Conservation (phyloP, 2,888 invertebrate genomes). For the Lasioglossum marginatum region DNA sequence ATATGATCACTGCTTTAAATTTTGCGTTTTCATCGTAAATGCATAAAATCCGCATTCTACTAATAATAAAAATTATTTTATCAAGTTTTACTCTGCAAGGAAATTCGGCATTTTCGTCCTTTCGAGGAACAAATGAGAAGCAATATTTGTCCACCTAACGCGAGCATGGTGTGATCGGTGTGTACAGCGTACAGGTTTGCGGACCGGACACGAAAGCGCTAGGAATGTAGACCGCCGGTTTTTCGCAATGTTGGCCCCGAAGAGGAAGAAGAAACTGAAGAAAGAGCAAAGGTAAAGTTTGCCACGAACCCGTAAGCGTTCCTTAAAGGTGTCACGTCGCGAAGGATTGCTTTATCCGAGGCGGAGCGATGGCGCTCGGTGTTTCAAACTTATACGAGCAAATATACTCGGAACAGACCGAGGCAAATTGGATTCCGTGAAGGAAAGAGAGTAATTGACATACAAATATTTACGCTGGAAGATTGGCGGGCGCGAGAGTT, state of each 20-base stretch:
- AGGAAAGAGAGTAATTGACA: constrained; percentile 10
- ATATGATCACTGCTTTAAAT: too few species aligned
- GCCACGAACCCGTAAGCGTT: constrained; percentile 32
- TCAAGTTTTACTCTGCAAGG: not conserved
- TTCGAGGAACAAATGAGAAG: not conserved
- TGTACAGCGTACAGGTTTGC: not conserved
- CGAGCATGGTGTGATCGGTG: not conserved
- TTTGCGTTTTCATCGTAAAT: not conserved
- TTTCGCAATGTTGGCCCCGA: constrained; percentile 2
- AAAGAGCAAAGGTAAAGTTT: constrained; percentile 45
- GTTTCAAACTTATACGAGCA: constrained; percentile 21
- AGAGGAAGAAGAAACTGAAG: constrained; percentile 24
- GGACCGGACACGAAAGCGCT: constrained; percentile 15
- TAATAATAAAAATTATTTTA: not conserved
- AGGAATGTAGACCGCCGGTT: constrained; percentile 17
- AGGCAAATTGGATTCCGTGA: constrained; percentile 35
- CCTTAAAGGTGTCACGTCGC: constrained; percentile 38
- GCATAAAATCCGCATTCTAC: not conserved
- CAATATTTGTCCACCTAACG: not conserved
- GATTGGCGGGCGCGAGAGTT: constrained; percentile 2
- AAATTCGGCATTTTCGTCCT: not conserved
- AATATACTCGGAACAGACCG: constrained; percentile 23
- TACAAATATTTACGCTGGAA: constrained; percentile 23
- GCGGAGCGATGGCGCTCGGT: constrained; percentile 5
- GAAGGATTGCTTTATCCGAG: constrained; percentile 30